Base-by-base conservation (phyloP, 2,888 invertebrate genomes). In the Hylaea fasciaria region DNA sequence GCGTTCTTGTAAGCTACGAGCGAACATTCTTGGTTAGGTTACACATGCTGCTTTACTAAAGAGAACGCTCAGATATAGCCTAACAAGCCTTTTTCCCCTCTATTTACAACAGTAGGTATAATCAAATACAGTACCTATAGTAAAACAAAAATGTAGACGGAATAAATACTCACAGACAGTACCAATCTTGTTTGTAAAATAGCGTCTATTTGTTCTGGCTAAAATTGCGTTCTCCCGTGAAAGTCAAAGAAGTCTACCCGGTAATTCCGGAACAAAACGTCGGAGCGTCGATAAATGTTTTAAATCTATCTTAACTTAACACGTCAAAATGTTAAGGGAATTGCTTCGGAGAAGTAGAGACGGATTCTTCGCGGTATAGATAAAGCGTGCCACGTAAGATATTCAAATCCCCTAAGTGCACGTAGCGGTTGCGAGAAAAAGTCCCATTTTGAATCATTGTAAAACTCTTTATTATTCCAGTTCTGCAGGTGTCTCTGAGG, bases 361-460 rank as follows among this genome's bases (percentile, higher is more conserved):
- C 77, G 82, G 81, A 84, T 85, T 81, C 82, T 81, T 80, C 83
- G 73, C 69, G 76, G 73, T 77, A 86, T 83, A 87, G 86, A 89
- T 89, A 91, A 90, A 88, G 83, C 87, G 87, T 77, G 76, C 82
- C 83, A 82, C 83, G 86, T 91, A 90, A 91, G 91, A 89, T 90
- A 91, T 92, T 91, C 91, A 91, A 91, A 91, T 91, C 91, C 91
- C 91, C 89, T 91, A 91, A 92, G 91, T 92, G 91, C 89, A 89
- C 90, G 87, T 76, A 86, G 91, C 86, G 91, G 91, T 90, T 88
- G 90, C 87, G 90, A 82, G 90, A 90, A 91, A 91, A 91, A 90
- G 86, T 88, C 85, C 86, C 87, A 89, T 91, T 91, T 89, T 87
- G 87, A 82, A 86, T 81, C 86, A 87, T 81, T 89, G 90, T 91